phyloP scores from a whole-genome alignment of 2,113 vertebrate species.

The Glareola pratincola region DNA sequence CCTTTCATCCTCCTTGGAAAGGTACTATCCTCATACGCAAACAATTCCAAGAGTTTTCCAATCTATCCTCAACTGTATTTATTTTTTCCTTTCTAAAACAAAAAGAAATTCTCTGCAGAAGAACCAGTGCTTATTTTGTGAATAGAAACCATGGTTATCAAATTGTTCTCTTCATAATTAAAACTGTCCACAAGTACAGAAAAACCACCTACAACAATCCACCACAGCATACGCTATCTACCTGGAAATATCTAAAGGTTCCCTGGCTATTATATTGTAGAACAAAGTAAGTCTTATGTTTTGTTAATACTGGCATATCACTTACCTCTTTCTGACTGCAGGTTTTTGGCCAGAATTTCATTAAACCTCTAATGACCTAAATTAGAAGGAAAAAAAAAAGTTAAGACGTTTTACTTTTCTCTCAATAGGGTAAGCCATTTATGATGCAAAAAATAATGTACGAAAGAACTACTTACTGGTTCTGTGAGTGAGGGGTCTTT shows the following conservation, averaged over 20 bases:
- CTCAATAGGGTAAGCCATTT: neutral
- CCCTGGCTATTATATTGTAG: neutral
- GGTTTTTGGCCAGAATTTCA: constrained; percentile 99
- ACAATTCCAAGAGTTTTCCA: neutral
- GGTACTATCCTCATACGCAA: neutral
- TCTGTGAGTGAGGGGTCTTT: constrained; percentile 99
- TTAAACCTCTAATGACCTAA: constrained; percentile 98
- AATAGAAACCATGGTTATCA: neutral
- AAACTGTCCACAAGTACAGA: neutral
- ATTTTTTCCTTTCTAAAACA: neutral
- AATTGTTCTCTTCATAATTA: neutral
- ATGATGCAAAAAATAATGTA: neutral
- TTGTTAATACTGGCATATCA: neutral
- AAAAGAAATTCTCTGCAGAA: neutral
- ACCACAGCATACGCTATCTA: neutral
- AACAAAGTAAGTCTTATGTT: neutral
- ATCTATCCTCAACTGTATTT: neutral
- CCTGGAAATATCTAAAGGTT: neutral
- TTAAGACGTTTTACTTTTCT: neutral
- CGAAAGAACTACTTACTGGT: constrained; percentile 81
- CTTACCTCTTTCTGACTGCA: constrained; percentile 99
- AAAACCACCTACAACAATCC: neutral
- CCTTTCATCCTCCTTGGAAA: neutral
- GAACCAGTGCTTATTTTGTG: neutral
- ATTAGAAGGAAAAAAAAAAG: constrained; percentile 28